phyloP scores from a whole-genome alignment of 2,113 vertebrate species.

The Penelope pileata region DNA sequence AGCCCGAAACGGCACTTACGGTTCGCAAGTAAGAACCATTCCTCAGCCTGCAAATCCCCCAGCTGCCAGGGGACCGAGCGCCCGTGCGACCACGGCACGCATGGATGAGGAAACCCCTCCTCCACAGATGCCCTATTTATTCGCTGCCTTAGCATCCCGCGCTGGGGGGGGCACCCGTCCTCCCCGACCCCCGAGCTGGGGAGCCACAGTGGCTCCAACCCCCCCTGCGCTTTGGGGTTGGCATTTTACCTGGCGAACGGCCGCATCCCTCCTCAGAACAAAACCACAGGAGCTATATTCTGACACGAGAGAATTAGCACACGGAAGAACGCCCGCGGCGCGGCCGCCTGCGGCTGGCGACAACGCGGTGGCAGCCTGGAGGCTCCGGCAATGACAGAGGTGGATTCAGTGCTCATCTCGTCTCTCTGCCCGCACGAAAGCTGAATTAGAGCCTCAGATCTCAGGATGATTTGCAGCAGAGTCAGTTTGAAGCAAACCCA shows the following conservation, averaged over 20 bases:
- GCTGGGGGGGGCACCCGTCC: background rate
- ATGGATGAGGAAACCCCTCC: slow-evolving; percentile 74
- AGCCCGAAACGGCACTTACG: slow-evolving; percentile 73
- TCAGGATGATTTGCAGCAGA: background rate
- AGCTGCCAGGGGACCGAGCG: slow-evolving; percentile 34
- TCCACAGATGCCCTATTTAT: slow-evolving; percentile 74
- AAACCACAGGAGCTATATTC: slow-evolving; percentile 21
- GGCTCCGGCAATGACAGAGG: background rate
- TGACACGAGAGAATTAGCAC: slow-evolving; percentile 10
- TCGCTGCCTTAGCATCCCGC: slow-evolving; percentile 68
- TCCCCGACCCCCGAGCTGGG: background rate
- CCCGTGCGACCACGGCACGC: slow-evolving; percentile 46
- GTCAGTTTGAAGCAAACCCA: background rate
- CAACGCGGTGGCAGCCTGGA: background rate
- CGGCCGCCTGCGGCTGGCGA: background rate
- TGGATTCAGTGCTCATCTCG: background rate
- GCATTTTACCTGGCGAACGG: slow-evolving; percentile 63
- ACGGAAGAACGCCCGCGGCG: background rate
- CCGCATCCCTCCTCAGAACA: slow-evolving; percentile 52
- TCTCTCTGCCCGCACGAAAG: background rate
- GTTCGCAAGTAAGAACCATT: slow-evolving; percentile 77
- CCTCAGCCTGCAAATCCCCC: slow-evolving; percentile 61
- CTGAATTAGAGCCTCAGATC: background rate
- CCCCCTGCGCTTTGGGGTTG: background rate
- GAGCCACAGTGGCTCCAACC: background rate